Base-by-base conservation (phyloP, 2,888 invertebrate genomes). In the Bombyx huttoni region DNA sequence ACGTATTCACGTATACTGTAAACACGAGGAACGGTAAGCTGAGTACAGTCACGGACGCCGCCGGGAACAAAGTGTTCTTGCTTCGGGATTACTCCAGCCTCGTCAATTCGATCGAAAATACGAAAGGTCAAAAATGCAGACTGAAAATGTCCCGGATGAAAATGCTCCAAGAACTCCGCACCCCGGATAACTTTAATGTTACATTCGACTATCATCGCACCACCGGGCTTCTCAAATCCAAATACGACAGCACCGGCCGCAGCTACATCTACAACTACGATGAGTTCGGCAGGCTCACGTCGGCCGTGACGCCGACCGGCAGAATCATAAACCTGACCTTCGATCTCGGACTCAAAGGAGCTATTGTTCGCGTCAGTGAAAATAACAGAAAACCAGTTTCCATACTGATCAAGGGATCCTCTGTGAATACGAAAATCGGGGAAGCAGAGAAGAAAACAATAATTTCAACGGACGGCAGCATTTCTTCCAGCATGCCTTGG, bases 1-100 rank as follows among this genome's bases (percentile, higher is more conserved):
- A n/a, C n/a, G n/a, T n/a, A n/a, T n/a, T n/a, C n/a, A n/a, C 97
- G 0, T 99, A 99, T 83, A 98, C 97, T 63, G 97, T 98, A 0
- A 98, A 98, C 73, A 98, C 98, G 0, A 97, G 96, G 68, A 98
- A 97, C 69, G 98, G 98, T 0, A 97, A 97, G 73, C 89, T 99
- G 14, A 96, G 96, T 67, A 95, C 96, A 0, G 97, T 99, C 0
- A 96, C 96, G 0, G 98, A 98, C 71, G 94, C 97, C 0, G 96
- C 97, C 6, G 96, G 97, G 50, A 96, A 96, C 69, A 95, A 96
- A 79, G 94, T 96, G 0, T 96, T 96, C 82, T 75, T 96, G 12
- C 78, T 96, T 9, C 89, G 96, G 35, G 96, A 96, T 70, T 95
- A 95, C 71, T 94, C 95, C 7, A 94, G 94, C 54, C 94, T 95